Percentiles rank a stretch among this genome's conserved stretches.
Evolutionary conservation across 2,888 invertebrate species (phyloP).

Genomic region (Cordilura impudica): DNA sequence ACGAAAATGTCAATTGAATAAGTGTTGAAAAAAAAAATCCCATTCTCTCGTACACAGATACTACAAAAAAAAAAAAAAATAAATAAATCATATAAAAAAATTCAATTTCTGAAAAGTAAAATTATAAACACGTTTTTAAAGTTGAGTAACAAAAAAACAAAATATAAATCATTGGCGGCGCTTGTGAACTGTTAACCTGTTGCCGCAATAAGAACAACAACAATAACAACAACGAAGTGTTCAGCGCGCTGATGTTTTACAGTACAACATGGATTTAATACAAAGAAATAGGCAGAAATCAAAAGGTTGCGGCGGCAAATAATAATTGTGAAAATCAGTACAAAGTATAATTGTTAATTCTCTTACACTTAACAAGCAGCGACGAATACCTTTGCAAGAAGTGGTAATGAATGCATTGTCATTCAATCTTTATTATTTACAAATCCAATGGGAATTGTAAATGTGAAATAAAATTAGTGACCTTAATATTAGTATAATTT

Average conservation of each 20-base stretch:
- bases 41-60: neutral
- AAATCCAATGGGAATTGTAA: slow-evolving; percentile 3
- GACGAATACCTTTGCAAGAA: neutral
- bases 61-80: slow-evolving; percentile 5
- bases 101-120: slow-evolving; percentile 29
- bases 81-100: slow-evolving; percentile 16
- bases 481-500: slow-evolving; percentile 12
- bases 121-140: slow-evolving; percentile 12
- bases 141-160: slow-evolving; percentile 21
- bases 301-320: slow-evolving; percentile 56
- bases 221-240: neutral
- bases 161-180: slow-evolving; percentile 47
- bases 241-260: slow-evolving; percentile 36
- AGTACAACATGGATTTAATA: slow-evolving; percentile 44
- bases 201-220: slow-evolving; percentile 37
- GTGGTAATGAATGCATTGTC: slow-evolving; percentile 34
- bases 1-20: slow-evolving; percentile 33
- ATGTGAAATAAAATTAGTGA: slow-evolving; percentile 3
- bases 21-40: neutral
- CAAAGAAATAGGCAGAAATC: slow-evolving; percentile 34
- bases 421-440: slow-evolving; percentile 30
- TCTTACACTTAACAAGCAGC: slow-evolving; percentile 1
- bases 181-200: slow-evolving; percentile 60
- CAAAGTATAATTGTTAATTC: slow-evolving; percentile 10
- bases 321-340: slow-evolving; percentile 7